phyloP scores from a whole-genome alignment of 2,888 invertebrate genomes.

The Xanthia togata region DNA sequence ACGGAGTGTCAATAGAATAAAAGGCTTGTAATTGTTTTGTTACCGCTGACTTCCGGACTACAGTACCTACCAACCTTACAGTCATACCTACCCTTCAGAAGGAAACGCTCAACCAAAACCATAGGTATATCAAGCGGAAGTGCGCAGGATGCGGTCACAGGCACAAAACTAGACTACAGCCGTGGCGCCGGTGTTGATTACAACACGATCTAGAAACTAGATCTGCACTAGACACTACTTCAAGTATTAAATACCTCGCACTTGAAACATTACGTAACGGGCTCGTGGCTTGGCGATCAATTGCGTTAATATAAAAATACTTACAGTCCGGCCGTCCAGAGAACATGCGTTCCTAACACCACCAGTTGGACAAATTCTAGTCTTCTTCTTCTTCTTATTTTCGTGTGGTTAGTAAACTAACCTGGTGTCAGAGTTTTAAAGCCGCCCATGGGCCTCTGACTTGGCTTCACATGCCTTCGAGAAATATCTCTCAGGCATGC shows the following conservation, averaged over 20 bases:
- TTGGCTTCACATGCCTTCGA: no score
- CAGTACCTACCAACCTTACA: background rate
- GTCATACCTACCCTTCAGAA: conserved; percentile 1
- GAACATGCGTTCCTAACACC: no score
- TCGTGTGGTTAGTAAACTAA: no score
- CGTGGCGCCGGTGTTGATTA: conserved; percentile 61
- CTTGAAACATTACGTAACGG: conserved; percentile 25
- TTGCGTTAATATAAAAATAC: conserved; percentile 12
- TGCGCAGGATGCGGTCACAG: conserved; percentile 63
- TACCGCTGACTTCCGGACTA: background rate
- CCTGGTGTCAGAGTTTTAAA: no score
- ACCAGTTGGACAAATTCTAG: no score
- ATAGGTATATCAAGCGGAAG: conserved; percentile 56
- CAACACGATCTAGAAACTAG: conserved; percentile 53
- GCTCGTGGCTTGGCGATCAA: conserved; percentile 7
- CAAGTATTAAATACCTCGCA: conserved; percentile 52
- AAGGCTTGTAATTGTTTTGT: no score
- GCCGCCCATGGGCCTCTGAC: no score
- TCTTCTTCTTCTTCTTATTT: no score
- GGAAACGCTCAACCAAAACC: conserved; percentile 14
- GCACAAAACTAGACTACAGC: conserved; percentile 46
- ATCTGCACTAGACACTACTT: conserved; percentile 19
- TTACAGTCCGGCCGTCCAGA: no score
- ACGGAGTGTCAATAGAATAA: background rate
- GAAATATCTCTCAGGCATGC: no score